A percentile compares a stretch with the other conserved stretches of the same genome.
phyloP scores from a whole-genome alignment of 2,113 vertebrate genomes.

The Protomyctophum bolini region DNA sequence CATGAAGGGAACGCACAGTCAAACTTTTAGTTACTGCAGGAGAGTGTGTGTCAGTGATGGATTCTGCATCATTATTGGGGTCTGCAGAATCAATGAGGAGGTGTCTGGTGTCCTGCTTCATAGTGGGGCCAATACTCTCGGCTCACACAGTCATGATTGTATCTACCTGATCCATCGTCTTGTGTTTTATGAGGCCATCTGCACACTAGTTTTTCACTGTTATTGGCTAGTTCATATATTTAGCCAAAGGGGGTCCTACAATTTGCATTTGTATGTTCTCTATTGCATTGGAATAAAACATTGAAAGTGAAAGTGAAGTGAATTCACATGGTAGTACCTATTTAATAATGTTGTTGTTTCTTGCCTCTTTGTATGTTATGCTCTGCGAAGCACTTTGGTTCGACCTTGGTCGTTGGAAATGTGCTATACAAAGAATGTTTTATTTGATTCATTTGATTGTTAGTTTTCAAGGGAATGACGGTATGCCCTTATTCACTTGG shows the following conservation, averaged over 20 bases:
- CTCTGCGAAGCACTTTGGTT: too few relatives aligned
- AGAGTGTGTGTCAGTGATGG: constrained; percentile 59
- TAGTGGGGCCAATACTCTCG: constrained; percentile 38
- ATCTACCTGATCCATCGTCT: constrained; percentile 61
- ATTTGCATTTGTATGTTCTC: background rate
- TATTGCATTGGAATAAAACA: too few relatives aligned
- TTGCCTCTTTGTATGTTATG: background rate
- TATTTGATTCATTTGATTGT: too few relatives aligned
- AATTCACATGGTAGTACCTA: too few relatives aligned
- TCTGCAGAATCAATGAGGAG: constrained; percentile 60
- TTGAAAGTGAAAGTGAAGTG: too few relatives aligned
- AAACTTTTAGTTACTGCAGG: too few relatives aligned
- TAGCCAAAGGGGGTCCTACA: background rate
- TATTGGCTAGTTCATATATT: constrained; percentile 8
- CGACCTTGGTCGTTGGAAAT: too few relatives aligned
- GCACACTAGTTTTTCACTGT: constrained; percentile 46
- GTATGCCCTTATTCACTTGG: too few relatives aligned
- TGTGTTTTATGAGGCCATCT: constrained; percentile 39
- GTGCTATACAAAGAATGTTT: too few relatives aligned
- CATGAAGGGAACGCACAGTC: too few relatives aligned
- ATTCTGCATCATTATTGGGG: constrained; percentile 57
- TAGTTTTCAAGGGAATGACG: too few relatives aligned
- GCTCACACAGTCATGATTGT: constrained; percentile 60
- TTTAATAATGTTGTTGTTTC: background rate
- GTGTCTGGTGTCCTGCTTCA: constrained; percentile 47